Conservation (phyloP, 2,888 invertebrate genomes). For the Cryptus viduatorius region DNA sequence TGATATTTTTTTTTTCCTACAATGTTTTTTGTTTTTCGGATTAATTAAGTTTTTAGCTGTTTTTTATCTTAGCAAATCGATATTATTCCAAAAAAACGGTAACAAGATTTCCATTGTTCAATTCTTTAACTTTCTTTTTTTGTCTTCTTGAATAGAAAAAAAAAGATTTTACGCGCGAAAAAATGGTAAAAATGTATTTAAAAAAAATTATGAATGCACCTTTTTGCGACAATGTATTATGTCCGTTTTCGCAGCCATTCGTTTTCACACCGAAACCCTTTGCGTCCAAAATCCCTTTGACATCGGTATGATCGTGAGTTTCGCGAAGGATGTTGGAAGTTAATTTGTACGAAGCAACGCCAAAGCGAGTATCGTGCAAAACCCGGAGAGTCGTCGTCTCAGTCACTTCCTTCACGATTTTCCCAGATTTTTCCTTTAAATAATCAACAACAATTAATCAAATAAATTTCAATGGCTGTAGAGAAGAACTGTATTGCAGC, state of each 20-base stretch:
- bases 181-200: too few relatives aligned
- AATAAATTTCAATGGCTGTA: background rate
- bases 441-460: background rate
- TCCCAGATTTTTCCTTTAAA: slow-evolving; percentile 83
- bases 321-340: slow-evolving; percentile 86
- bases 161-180: too few relatives aligned
- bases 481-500: background rate
- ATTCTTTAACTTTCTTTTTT: too few relatives aligned
- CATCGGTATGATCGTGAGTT: slow-evolving; percentile 75
- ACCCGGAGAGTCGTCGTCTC: slow-evolving; percentile 86
- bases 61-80: too few relatives aligned
- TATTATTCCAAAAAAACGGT: background rate
- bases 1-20: background rate
- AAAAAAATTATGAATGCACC: slow-evolving; percentile 55
- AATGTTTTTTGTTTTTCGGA: background rate
- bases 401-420: slow-evolving; percentile 86
- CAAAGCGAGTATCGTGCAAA: slow-evolving; percentile 86
- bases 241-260: slow-evolving; percentile 39
- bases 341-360: slow-evolving; percentile 86
- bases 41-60: background rate
- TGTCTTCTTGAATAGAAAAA: too few relatives aligned
- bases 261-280: slow-evolving; percentile 54
- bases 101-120: background rate
- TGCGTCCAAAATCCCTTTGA: slow-evolving; percentile 73
- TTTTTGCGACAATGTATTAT: slow-evolving; percentile 59